These are phyloP conservation scores for Mythimna vitellina DNA, from an alignment of 2,888 invertebrate species.

Conservation along the genomic window DNA sequence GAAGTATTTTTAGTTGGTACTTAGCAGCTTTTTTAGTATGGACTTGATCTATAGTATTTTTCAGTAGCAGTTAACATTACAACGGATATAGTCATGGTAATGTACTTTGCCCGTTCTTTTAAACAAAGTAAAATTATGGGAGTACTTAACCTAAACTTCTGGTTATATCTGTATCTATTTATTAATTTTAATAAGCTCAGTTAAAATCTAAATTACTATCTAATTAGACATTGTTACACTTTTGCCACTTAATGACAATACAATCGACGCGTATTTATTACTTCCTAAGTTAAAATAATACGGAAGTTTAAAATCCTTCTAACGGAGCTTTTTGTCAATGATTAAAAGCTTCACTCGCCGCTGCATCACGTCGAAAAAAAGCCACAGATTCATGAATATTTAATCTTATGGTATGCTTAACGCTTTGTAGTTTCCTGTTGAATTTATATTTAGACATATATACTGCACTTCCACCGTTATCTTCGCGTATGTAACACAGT, in stretches of 20 bases:
- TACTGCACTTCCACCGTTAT: conserved; percentile 60
- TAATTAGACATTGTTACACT: not conserved
- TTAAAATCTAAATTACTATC: not conserved
- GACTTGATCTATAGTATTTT: not conserved
- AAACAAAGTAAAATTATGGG: no score
- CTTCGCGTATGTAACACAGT: conserved; percentile 46
- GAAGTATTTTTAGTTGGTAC: not conserved
- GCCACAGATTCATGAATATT: conserved; percentile 59
- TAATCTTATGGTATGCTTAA: conserved; percentile 54
- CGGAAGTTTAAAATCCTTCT: conserved; percentile 20
- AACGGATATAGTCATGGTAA: not conserved
- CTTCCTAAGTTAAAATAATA: conserved; percentile 5
- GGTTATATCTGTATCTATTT: no score
- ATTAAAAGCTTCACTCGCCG: conserved; percentile 39
- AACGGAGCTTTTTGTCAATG: conserved; percentile 46
- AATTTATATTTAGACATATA: conserved; percentile 53
- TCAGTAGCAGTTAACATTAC: not conserved
- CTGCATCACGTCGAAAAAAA: conserved; percentile 49
- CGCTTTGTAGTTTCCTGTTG: conserved; percentile 59
- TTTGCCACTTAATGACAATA: no score
- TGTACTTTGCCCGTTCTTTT: no score
- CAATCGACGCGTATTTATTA: not conserved
- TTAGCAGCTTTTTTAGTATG: not conserved
- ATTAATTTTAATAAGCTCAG: not conserved
- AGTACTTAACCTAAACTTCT: no score